phyloP scores from a whole-genome alignment of 2,113 vertebrate species.

The Erinaceus europaeus region DNA sequence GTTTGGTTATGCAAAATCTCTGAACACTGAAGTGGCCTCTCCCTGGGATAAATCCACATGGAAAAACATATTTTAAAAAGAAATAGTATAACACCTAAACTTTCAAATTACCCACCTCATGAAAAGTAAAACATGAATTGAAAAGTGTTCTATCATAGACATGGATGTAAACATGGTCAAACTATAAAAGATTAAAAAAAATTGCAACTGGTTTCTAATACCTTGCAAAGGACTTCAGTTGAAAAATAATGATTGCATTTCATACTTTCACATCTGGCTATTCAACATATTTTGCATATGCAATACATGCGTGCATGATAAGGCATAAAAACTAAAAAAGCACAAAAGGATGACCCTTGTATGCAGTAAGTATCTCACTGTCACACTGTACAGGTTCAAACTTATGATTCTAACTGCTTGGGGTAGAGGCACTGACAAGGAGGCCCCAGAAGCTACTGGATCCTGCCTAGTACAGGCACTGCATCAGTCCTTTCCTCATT shows the following conservation, averaged over 20 bases:
- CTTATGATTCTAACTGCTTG: too few species aligned
- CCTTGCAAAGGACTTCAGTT: neutral
- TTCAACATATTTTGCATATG: too few species aligned
- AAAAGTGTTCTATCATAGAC: conserved; percentile 7
- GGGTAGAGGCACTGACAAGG: neutral
- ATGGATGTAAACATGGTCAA: neutral
- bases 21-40: conserved; percentile 27
- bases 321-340: too few species aligned
- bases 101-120: conserved; percentile 27
- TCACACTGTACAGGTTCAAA: neutral
- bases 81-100: conserved; percentile 39
- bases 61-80: neutral
- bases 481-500: neutral
- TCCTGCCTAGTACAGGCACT: neutral
- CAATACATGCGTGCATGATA: too few species aligned
- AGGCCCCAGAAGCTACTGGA: neutral
- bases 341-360: too few species aligned
- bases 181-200: too few species aligned
- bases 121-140: conserved; percentile 13
- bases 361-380: too few species aligned
- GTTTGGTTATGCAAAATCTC: conserved; percentile 17
- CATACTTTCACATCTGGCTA: too few species aligned
- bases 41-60: conserved; percentile 14
- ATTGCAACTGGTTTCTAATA: too few species aligned
- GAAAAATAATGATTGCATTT: neutral